Evolutionary conservation across 1,140 invertebrate genomes (phyloP), one percentile per base, ranked within the genome.

Genomic region (Watersipora subatra): DNA sequence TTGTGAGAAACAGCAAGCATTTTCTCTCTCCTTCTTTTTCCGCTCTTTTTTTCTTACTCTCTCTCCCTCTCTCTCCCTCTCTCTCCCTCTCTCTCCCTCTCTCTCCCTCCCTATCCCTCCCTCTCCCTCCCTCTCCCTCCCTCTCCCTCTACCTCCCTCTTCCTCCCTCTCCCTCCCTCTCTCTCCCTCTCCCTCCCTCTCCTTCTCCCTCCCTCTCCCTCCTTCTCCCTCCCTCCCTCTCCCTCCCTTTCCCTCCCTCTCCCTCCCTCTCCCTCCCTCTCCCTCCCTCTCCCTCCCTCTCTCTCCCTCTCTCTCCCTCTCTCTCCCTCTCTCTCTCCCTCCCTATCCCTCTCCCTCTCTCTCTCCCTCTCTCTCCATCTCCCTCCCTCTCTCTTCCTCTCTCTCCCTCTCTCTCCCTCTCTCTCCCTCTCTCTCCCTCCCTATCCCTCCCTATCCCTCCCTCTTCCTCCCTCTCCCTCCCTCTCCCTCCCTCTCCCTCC

Each of bases 11-110:
- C n/a, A n/a, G n/a, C n/a, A n/a, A n/a, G n/a, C n/a, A n/a, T n/a
- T 65, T 61, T 56, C 57, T 62, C 65, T 63, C 56, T 30, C 27
- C 57, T 61, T 62, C 20, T 30, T 61, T 66, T 29, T 67, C 57
- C n/a, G n/a, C n/a, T 66, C 46, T n/a, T n/a, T n/a, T n/a, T n/a
- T n/a, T n/a, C n/a, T n/a, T n/a, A n/a, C n/a, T n/a, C n/a, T n/a
- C n/a, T 25, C 29, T 67, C 62, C 28, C 28, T 58, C 46, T 64
- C 28, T 46, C n/a, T 29, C 30, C 24, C 7, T 62, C 57, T 59
- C 63, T 34, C 62, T 58, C 29, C 26, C 67, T 58, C 62, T 29
- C 34, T 61, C 28, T 29, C 28, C 15, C 57, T 57, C 20, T 64
- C 20, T 64, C 27, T 57, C 20, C 28, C 28, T 59, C 63, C 22